These are phyloP conservation scores for Entelurus aequoreus DNA, from an alignment of 2,113 vertebrate genomes.

Conservation along the genomic window DNA sequence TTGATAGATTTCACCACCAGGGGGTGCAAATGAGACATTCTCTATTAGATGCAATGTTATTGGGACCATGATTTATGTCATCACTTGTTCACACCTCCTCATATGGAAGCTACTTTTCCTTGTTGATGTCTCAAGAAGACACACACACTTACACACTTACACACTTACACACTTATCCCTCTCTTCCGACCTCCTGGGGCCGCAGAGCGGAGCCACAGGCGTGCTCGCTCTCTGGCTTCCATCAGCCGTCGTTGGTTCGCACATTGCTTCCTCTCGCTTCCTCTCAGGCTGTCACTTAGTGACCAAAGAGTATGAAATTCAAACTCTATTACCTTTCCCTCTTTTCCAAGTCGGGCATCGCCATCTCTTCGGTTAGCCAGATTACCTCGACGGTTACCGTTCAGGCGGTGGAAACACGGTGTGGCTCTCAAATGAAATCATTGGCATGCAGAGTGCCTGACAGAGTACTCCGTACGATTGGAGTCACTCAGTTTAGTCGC, in stretches of 20 bases:
- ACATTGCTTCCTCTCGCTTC: constrained; percentile 5
- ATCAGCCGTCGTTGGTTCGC: constrained; percentile 6
- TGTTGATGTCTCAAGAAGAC: neutral
- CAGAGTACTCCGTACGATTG: neutral
- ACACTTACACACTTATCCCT: constrained; percentile 24
- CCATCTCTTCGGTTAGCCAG: constrained; percentile 5
- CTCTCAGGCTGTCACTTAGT: constrained; percentile 28
- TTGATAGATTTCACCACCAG: no score
- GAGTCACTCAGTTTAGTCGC: constrained; percentile 3
- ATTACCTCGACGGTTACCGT: constrained; percentile 2
- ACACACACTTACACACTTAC: neutral
- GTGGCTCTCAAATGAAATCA: constrained; percentile 6
- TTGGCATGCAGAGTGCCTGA: constrained; percentile 1
- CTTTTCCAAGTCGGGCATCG: constrained; percentile 1
- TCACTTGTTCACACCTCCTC: no score
- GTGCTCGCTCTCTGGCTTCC: constrained; percentile 26
- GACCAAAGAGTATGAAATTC: constrained; percentile 37
- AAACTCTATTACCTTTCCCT: constrained; percentile 11
- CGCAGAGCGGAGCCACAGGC: constrained; percentile 23
- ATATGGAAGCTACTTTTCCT: no score
- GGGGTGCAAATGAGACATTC: no score
- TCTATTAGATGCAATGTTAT: no score
- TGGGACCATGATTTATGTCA: no score
- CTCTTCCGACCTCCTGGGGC: constrained; percentile 12
- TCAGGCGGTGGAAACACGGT: constrained; percentile 8